Conservation (phyloP, 2,888 invertebrate genomes). For the Micropterix aruncella region DNA sequence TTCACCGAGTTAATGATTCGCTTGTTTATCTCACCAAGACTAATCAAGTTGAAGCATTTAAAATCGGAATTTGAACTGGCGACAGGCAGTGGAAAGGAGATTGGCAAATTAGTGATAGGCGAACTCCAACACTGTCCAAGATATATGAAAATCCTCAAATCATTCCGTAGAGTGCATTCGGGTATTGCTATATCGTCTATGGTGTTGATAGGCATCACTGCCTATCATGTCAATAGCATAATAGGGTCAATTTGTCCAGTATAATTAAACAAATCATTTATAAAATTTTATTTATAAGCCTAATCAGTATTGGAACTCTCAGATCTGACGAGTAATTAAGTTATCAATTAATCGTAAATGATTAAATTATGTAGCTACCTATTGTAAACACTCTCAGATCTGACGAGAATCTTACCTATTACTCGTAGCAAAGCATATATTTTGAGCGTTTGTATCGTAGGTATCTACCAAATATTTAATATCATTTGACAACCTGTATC, state of each 20-base stretch:
- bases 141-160: slow-evolving; percentile 58
- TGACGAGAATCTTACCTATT: background rate
- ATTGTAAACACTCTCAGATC: background rate
- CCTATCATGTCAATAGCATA: slow-evolving; percentile 48
- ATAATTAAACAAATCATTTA: background rate
- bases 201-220: slow-evolving; percentile 49
- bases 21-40: slow-evolving; percentile 60
- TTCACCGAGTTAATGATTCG: slow-evolving; percentile 61
- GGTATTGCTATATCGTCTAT: slow-evolving; percentile 71
- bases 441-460: no score
- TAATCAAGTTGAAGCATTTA: slow-evolving; percentile 56
- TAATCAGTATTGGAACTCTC: background rate
- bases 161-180: slow-evolving; percentile 65
- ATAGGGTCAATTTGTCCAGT: slow-evolving; percentile 22
- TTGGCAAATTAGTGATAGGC: slow-evolving; percentile 54
- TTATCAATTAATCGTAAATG: background rate
- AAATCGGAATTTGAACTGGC: slow-evolving; percentile 64
- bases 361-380: background rate
- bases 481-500: no score
- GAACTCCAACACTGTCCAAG: slow-evolving; percentile 63
- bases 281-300: background rate
- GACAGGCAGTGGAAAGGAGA: slow-evolving; percentile 64
- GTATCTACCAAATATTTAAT: no score
- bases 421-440: no score
- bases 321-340: background rate